A percentile compares a stretch with the other conserved stretches of the same genome.
Conservation (phyloP, 2,113 vertebrate genomes). For the Pyxicephalus adspersus region DNA sequence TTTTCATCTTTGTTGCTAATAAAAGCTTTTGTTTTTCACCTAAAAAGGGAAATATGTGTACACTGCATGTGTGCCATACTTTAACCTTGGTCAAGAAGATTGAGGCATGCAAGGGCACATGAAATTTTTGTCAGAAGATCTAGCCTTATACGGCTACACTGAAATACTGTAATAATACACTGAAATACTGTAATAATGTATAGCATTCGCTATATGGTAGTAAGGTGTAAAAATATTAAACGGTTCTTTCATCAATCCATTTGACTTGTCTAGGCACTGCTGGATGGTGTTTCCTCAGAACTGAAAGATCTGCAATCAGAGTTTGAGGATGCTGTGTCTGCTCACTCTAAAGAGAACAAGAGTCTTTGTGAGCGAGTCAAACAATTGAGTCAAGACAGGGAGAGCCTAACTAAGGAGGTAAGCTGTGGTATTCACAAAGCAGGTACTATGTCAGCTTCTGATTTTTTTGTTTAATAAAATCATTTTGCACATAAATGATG, state of each 20-base stretch:
- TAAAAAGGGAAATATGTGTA: too few species aligned
- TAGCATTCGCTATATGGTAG: neutral
- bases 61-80: too few species aligned
- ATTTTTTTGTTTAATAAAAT: too few species aligned
- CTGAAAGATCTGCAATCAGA: conserved; percentile 66
- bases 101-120: too few species aligned
- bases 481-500: too few species aligned
- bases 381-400: conserved; percentile 64
- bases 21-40: too few species aligned
- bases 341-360: conserved; percentile 65
- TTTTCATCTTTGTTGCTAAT: too few species aligned
- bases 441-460: neutral
- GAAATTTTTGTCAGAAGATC: too few species aligned
- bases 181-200: too few species aligned
- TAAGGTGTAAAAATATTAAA: conserved; percentile 5
- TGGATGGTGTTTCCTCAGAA: conserved; percentile 60
- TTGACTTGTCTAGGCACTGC: conserved; percentile 62
- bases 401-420: conserved; percentile 14
- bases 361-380: conserved; percentile 68
- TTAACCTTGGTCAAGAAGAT: too few species aligned
- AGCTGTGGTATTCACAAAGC: neutral
- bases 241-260: neutral
- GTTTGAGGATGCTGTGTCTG: conserved; percentile 71
- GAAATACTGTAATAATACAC: too few species aligned
- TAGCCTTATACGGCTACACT: too few species aligned